phyloP scores from a whole-genome alignment of 2,888 invertebrate species.

The Hesperia comma region DNA sequence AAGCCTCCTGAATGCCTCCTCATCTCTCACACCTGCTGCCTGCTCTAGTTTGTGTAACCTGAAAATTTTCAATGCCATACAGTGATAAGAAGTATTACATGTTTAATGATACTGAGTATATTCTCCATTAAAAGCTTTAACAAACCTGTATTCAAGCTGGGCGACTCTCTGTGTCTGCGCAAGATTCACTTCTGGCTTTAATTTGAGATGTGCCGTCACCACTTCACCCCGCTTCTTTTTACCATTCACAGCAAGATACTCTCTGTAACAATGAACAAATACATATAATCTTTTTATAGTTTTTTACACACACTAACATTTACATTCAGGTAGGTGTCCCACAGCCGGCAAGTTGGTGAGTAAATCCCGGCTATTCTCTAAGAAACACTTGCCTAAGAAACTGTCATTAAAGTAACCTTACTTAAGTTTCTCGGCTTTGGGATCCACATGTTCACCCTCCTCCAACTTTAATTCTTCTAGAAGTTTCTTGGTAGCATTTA shows the following conservation, averaged over 20 bases:
- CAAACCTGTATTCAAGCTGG: slow-evolving; percentile 89
- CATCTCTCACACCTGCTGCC: slow-evolving; percentile 91
- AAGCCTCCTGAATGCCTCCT: slow-evolving; percentile 85
- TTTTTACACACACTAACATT: no score
- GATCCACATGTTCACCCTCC: slow-evolving; percentile 75
- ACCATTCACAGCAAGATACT: slow-evolving; percentile 59
- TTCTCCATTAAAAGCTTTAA: neutral
- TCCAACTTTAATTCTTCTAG: slow-evolving; percentile 79
- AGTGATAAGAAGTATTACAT: no score
- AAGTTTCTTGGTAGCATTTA: slow-evolving; percentile 77
- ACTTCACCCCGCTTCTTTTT: slow-evolving; percentile 69
- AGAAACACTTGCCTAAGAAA: no score
- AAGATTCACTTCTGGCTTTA: slow-evolving; percentile 81
- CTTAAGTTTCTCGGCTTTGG: slow-evolving; percentile 79
- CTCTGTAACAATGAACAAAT: slow-evolving; percentile 53
- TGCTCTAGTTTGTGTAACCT: slow-evolving; percentile 93
- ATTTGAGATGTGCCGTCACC: slow-evolving; percentile 80
- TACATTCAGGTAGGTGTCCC: no score
- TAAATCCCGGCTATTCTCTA: no score
- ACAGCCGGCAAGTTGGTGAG: no score
- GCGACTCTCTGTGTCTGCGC: slow-evolving; percentile 91
- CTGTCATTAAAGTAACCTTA: slow-evolving; percentile 45
- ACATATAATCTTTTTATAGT: neutral
- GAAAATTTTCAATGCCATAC: neutral
- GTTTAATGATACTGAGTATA: neutral